A percentile compares a stretch with the other conserved stretches of the same genome.
Evolutionary conservation across 2,113 vertebrate genomes (phyloP).

Genomic region (Nothocercus julius): DNA sequence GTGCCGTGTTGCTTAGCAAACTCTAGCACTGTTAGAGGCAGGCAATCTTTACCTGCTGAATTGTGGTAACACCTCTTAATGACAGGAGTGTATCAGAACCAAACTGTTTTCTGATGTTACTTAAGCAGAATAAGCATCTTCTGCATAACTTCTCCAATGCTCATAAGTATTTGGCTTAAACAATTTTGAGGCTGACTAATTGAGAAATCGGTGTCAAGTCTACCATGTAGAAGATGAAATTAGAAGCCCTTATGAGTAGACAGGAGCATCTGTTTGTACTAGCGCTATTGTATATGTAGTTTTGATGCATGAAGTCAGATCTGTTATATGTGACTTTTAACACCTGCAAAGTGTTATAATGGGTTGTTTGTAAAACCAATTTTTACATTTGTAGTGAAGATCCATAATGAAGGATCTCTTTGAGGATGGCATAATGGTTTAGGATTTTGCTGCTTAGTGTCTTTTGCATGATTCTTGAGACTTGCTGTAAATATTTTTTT

Average conservation of each 20-base stretch:
- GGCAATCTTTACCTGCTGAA: not conserved
- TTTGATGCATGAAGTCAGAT: not conserved
- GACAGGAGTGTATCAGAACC: not conserved
- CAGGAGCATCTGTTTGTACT: not conserved
- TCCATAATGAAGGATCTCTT: not conserved
- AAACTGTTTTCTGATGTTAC: not conserved
- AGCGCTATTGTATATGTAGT: not conserved
- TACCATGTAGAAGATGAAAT: not conserved
- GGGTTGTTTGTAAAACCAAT: not conserved
- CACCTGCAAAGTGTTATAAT: not conserved
- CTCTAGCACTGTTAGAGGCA: not conserved
- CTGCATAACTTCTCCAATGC: not conserved
- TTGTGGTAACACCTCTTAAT: not conserved
- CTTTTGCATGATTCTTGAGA: not conserved
- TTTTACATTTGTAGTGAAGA: not conserved
- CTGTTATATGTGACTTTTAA: not conserved
- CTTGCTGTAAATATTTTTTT: not conserved
- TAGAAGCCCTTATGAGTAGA: slow-evolving; percentile 3
- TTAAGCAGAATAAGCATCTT: not conserved
- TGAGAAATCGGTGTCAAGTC: not conserved
- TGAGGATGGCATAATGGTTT: not conserved
- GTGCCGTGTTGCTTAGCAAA: not conserved
- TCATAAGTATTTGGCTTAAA: not conserved
- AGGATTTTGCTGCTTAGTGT: not conserved
- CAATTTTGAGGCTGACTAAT: not conserved